Base-by-base conservation (phyloP, 2,888 invertebrate species). In the Tortricodes alternella region DNA sequence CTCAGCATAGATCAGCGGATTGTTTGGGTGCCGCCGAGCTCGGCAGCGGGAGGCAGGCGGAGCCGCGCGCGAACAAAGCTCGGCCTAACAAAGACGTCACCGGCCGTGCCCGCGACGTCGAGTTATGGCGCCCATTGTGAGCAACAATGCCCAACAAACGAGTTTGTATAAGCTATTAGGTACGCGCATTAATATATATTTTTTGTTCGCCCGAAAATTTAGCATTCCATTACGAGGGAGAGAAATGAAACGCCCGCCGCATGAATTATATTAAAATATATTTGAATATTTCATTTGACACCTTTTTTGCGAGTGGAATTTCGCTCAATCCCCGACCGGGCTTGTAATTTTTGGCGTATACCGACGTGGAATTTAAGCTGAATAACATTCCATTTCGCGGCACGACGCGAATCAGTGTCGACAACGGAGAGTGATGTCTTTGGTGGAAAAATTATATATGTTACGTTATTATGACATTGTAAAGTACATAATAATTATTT, bases 251-350 rank as follows among this genome's bases (percentile, higher is more conserved):
- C 88, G 89, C 89, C 88, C 88, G 90, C 89, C 86, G 89, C 89
- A 89, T 90, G 90, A 90, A 90, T 90, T 90, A 90, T 90, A 90
- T 90, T 90, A 90, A 89, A 90, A 90, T 90, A 90, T 89, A 90
- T 90, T 90, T 90, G 90, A 90, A 90, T 90, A 90, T 90, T 90
- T 90, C 90, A 90, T 90, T 90, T 90, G 90, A 90, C 90, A 90
- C 90, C 90, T 89, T 89, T 89, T 89, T 89, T 85, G 84, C 85
- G 81, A 78, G 82, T 71, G 87, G 85, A 85, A 87, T 89, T 89
- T 82, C 83, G 89, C 85, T 90, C 89, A 90, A 89, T 90, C 89
- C 75, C 83, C 79, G 80, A 73, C 76, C 71, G 75, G 81, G 82
- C 74, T 74, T 75, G 89, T 89, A 89, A 89, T 90, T 89, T 90